Evolutionary conservation across 2,888 invertebrate genomes (phyloP).

Genomic region (Drosophila kuntzei): DNA sequence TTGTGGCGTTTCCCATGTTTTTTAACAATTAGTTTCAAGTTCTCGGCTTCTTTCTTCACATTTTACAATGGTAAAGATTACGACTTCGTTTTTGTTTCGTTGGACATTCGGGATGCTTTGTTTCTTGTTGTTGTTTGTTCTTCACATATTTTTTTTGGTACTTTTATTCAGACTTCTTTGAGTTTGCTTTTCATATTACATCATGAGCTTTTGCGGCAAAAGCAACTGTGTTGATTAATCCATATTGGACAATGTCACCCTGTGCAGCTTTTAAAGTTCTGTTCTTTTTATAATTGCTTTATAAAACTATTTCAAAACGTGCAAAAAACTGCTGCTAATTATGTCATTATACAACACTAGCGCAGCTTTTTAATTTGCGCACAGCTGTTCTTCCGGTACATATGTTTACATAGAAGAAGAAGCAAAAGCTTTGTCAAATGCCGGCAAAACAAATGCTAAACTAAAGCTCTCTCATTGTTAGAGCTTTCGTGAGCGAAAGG

Average conservation of each 20-base stretch:
- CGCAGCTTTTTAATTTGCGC: neutral
- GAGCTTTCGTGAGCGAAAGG: slow-evolving; percentile 27
- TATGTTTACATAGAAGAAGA: slow-evolving; percentile 61
- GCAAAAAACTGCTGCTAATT: slow-evolving; percentile 11
- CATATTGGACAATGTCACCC: slow-evolving; percentile 15
- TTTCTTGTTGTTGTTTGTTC: slow-evolving; percentile 27
- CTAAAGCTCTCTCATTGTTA: slow-evolving; percentile 10
- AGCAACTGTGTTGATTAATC: slow-evolving; percentile 20
- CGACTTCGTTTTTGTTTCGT: slow-evolving; percentile 46
- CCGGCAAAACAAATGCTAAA: slow-evolving; percentile 34
- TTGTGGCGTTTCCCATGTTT: slow-evolving; percentile 43
- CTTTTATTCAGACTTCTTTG: slow-evolving; percentile 46
- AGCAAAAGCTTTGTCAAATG: slow-evolving; percentile 34
- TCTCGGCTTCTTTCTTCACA: slow-evolving; percentile 11
- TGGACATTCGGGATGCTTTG: slow-evolving; percentile 14
- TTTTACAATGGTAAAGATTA: slow-evolving; percentile 8
- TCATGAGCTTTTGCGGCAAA: slow-evolving; percentile 22
- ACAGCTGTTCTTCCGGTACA: slow-evolving; percentile 55
- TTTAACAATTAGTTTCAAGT: slow-evolving; percentile 39
- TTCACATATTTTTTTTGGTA: slow-evolving; percentile 19
- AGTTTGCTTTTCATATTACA: slow-evolving; percentile 36
- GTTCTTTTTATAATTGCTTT: slow-evolving; percentile 34
- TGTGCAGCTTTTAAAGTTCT: slow-evolving; percentile 34
- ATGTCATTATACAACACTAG: slow-evolving; percentile 36
- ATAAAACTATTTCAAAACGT: slow-evolving; percentile 17